Evolutionary conservation across 2,113 vertebrate genomes (phyloP).

Genomic region (Ardeotis arabs): DNA sequence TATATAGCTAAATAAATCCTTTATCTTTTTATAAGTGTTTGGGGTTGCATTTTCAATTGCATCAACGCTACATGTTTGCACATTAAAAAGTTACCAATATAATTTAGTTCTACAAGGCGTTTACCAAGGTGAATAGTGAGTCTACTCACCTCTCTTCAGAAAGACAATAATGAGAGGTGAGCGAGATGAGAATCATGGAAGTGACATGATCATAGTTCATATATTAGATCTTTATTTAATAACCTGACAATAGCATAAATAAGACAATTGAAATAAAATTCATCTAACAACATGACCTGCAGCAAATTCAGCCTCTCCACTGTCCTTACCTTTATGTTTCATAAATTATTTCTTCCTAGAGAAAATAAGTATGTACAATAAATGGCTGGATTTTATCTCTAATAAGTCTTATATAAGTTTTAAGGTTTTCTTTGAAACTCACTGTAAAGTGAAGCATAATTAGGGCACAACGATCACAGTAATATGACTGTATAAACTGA

Average conservation of each 20-base stretch:
- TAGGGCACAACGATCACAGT: not conserved
- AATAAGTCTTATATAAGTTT: not conserved
- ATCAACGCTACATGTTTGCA: not conserved
- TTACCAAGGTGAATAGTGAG: not conserved
- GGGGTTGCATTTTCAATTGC: not conserved
- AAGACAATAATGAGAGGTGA: not conserved
- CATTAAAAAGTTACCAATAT: not conserved
- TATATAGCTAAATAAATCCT: not conserved
- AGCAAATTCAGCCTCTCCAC: not conserved
- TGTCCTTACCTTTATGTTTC: not conserved
- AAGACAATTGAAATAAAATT: not conserved
- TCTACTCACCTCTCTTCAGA: not conserved
- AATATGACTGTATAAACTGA: not conserved
- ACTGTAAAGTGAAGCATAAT: not conserved
- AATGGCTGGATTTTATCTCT: not conserved
- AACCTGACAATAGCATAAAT: not conserved
- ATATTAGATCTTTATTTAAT: not conserved
- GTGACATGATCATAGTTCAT: not conserved
- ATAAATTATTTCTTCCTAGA: not conserved
- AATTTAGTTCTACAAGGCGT: not conserved
- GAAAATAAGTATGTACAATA: not conserved
- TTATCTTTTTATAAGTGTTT: not conserved
- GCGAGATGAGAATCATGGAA: not conserved
- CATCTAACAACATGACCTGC: not conserved
- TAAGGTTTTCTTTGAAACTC: not conserved